Evolutionary conservation across 53 echinoderm and acorn worm genomes (phyloP), one percentile per base, ranked within the genome.

Genomic region (Holothuria leucospilota): DNA sequence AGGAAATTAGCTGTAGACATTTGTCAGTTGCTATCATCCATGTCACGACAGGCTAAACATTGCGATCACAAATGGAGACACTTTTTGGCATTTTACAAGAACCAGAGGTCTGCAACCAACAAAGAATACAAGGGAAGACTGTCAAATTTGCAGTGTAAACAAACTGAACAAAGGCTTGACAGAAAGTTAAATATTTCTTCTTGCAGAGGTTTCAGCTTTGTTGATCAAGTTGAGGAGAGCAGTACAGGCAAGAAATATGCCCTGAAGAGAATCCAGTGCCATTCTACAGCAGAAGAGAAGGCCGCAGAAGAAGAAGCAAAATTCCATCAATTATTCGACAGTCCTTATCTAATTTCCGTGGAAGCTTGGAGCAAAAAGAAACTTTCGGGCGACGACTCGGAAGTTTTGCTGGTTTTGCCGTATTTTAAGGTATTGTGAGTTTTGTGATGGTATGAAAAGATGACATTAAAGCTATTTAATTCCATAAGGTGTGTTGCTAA

Each of bases 191-290:
- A 56, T 18, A 56, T 74, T 69, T 75, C 42, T 77, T 3, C 29
- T 68, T 84, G 2, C 82, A 94, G 96, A 9, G 96, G 96, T 12
- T 96, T 96, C 78, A 96, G 96, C 61, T 94, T 90, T 8, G 96
- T 96, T 6, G 96, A 96, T 65, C 87, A 89, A 42, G 91, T 94
- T 14, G 96, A 96, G 52, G 96, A 96, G 52, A 89, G 89, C 56
- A 89, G 83, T 56, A 88, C 81, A 5, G 92, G 96, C 9, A 92
- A 94, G 71, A 90, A 75, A 62, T 96, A 90, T 91, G 96, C 96
- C 38, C 75, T 94, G 68, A 96, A 94, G 83, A 82, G 94, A 25
- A 94, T 96, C 68, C 94, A 92, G 87, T 96, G 96, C 59, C 96
- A 96, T 69, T 86, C 92, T 20, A 41, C 68, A 26, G 87, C 77